Evolutionary conservation across 92 coral and sea anemone genomes (phyloP), one percentile per base, ranked within the genome.

Genomic region (Epizoanthus fatuus): DNA sequence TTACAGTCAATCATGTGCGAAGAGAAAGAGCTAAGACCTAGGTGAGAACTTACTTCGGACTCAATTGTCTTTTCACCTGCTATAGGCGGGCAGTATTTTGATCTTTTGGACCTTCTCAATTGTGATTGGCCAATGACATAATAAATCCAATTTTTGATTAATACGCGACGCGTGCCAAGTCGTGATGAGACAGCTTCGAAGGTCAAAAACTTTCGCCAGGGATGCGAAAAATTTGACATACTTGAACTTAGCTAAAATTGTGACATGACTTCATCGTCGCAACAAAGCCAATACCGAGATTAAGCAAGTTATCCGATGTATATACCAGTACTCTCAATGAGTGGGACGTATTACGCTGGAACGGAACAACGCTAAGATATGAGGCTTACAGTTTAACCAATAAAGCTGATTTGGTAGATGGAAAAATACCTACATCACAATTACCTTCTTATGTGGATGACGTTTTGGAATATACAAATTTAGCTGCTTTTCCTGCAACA

Each of bases 81-180:
- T 63, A 73, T 83, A 70, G 96, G 94, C 92, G 96, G 79, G 89
- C 71, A 81, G 81, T 58, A 77, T 86, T 86, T 86, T 87, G 93
- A 95, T 84, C 91, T 69, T 78, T 81, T 63, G 83, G 77, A 60
- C 59, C 51, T 60, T 29, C 69, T 38, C 45, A 58, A 56, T 20
- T 72, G 57, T 90, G 94, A 95, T 95, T 93, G 98, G 98, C 47
- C 73, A 67, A 64, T n/a, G 15, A 51, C 17, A 94, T 88, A 95
- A 95, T 89, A 52, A 67, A 59, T 54, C 81, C 86, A 80, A 58
- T 87, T 93, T 86, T 80, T 49, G 92, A 81, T 91, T 91, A 91
- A 91, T 91, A 80, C 63, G 51, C 58, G 93, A 81, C 98, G 98
- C 98, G 98, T 95, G 98, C 98, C 98, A 44, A n/a, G 44, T 20